These are phyloP conservation scores for Phataginus tricuspis DNA, from an alignment of 2,797 vertebrate genomes.

Conservation along the genomic window DNA sequence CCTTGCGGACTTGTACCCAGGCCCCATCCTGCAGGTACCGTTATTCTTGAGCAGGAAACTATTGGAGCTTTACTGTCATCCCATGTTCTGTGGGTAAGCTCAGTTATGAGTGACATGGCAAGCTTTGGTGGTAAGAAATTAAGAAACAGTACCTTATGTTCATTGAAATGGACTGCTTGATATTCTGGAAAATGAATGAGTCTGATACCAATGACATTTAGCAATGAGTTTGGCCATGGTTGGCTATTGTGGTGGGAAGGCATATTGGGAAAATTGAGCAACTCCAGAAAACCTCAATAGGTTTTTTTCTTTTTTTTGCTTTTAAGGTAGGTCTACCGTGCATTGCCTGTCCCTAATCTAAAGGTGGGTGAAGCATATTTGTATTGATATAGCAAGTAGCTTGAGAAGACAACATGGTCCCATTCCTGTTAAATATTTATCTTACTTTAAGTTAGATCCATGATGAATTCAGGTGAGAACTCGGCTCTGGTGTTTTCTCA, in stretches of 20 bases:
- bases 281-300: background rate
- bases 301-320: background rate
- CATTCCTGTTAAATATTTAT: background rate
- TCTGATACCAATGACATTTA: background rate
- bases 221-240: background rate
- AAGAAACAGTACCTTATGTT: background rate
- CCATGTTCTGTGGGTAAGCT: background rate
- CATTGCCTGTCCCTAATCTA: background rate
- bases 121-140: background rate
- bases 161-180: background rate
- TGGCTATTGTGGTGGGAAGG: background rate
- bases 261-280: background rate
- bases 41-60: background rate
- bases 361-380: background rate
- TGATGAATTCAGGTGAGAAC: background rate
- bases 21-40: background rate
- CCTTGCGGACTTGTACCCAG: background rate
- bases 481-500: background rate
- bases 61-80: background rate
- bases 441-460: background rate
- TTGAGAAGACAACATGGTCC: background rate
- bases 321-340: background rate
- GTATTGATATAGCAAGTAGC: background rate
- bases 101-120: background rate
- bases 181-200: background rate